Evolutionary conservation across 2,888 invertebrate species (phyloP), one percentile per base, ranked within the genome.

Genomic region (Rhamnusium bicolor): DNA sequence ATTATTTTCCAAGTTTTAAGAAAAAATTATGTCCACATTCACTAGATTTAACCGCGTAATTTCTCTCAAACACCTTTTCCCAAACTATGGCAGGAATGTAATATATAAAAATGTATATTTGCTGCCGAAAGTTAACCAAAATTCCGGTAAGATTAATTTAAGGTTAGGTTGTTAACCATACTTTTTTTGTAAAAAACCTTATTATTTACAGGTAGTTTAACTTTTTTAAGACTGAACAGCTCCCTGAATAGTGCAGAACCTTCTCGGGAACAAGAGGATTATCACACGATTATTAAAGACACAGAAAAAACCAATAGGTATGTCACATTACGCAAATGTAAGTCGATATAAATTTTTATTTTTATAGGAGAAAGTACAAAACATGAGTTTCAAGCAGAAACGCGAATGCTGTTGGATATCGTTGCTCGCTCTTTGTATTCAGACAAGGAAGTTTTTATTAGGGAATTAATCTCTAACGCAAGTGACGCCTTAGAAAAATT

Each of bases 401-500:
- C 98, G 0, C 91, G 95, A 75, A 98, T 98, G 94, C 88, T 99
- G 49, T 89, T 99, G 61, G 98, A 99, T 87, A 99, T 99, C 88
- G 99, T 99, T 0, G 99, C 99, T 0, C 94, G 96, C 85, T 98
- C 98, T 0, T 89, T 99, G 46, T 99, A 99, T 88, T 98, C 98
- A 0, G 98, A 99, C 83, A 98, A 98, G 89, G 98, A 99, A 91
- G 98, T 99, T 7, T 99, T 99, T 86, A 93, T 99, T 10, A 91
- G 98, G 79, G 98, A 99, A 87, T 89, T 99, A 47, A 96, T 99
- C 78, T 98, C 98, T 0, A 99, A 99, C 89, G 95, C 98, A 0
- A 98, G 97, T 87, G 98, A 99, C 92, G 98, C 98, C 12, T 89
- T 99, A 74, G 98, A 99, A 87, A 99, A 98, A 87, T 93, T 98